A percentile compares a stretch with the other conserved stretches of the same genome.
Evolutionary conservation across 2,888 invertebrate species (phyloP).

Genomic region (Pocota personata): DNA sequence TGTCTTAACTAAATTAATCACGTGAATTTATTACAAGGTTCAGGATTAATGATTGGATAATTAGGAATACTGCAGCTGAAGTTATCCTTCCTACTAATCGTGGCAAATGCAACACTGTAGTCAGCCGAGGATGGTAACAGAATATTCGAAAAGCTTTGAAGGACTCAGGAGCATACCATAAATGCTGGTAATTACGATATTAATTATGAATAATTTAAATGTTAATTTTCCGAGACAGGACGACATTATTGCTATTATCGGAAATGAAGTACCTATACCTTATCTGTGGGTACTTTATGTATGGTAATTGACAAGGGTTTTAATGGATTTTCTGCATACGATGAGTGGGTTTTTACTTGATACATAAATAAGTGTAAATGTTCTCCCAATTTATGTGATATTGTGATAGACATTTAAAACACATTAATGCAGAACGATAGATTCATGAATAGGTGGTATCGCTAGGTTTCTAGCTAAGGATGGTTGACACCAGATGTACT

Average conservation of each 20-base stretch:
- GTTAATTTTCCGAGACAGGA: slow-evolving; percentile 23
- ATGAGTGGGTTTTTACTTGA: background rate
- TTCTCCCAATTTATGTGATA: no score
- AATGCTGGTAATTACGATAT: slow-evolving; percentile 54
- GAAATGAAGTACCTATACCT: no score
- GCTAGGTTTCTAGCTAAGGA: no score
- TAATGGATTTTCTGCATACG: background rate
- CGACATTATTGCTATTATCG: background rate
- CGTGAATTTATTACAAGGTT: slow-evolving; percentile 59
- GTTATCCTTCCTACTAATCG: no score
- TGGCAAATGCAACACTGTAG: no score
- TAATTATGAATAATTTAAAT: slow-evolving; percentile 58
- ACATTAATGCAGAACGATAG: no score
- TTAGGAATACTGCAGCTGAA: slow-evolving; percentile 54
- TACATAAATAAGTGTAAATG: no score
- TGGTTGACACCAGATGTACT: no score
- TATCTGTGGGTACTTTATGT: background rate
- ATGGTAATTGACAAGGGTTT: background rate
- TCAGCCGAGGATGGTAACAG: background rate
- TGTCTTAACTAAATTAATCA: slow-evolving; percentile 63
- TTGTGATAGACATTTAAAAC: no score
- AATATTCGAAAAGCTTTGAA: slow-evolving; percentile 19
- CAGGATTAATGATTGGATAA: slow-evolving; percentile 66
- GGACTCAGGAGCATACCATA: slow-evolving; percentile 10
- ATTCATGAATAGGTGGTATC: no score